Evolutionary conservation across 2,888 invertebrate genomes (phyloP).

Genomic region (Cyrtodaria siliqua): DNA sequence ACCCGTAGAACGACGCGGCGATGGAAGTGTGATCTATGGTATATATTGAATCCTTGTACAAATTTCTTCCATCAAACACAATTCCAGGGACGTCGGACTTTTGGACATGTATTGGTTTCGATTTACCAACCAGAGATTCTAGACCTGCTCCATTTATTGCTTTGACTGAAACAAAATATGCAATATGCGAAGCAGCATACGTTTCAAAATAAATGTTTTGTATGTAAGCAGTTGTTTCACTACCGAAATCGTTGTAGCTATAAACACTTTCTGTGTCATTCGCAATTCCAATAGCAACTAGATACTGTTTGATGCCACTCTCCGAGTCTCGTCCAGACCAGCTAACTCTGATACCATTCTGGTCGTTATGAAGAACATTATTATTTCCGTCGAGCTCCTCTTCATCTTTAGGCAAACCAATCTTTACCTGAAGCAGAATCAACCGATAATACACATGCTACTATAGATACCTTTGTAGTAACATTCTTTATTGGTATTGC

Average conservation of each 20-base stretch:
- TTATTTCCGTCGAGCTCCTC: constrained; percentile 67
- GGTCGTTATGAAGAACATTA: constrained; percentile 65
- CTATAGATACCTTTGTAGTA: too few relatives aligned
- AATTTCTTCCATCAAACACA: constrained; percentile 70
- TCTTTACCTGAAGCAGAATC: constrained; percentile 44
- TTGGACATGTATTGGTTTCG: constrained; percentile 61
- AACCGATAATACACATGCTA: too few relatives aligned
- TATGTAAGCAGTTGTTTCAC: constrained; percentile 41
- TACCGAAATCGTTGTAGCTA: constrained; percentile 36
- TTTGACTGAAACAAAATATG: constrained; percentile 62
- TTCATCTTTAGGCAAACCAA: constrained; percentile 65
- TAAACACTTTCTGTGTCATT: constrained; percentile 20
- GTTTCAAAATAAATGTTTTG: constrained; percentile 51
- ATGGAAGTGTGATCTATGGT: constrained; percentile 69
- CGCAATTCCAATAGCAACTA: constrained; percentile 62
- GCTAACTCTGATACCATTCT: constrained; percentile 61
- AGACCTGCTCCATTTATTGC: constrained; percentile 68
- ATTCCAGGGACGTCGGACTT: constrained; percentile 69
- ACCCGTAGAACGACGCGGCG: constrained; percentile 73
- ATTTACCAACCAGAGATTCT: constrained; percentile 40
- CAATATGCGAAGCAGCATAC: not conserved
- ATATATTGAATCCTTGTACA: constrained; percentile 62
- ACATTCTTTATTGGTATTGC: too few relatives aligned
- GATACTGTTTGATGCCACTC: constrained; percentile 63
- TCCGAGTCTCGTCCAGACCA: constrained; percentile 68